Percentiles rank a stretch among this genome's conserved stretches.
These are phyloP conservation scores for Catharus ustulatus DNA, from an alignment of 2,797 vertebrate genomes.

Conservation along the genomic window DNA sequence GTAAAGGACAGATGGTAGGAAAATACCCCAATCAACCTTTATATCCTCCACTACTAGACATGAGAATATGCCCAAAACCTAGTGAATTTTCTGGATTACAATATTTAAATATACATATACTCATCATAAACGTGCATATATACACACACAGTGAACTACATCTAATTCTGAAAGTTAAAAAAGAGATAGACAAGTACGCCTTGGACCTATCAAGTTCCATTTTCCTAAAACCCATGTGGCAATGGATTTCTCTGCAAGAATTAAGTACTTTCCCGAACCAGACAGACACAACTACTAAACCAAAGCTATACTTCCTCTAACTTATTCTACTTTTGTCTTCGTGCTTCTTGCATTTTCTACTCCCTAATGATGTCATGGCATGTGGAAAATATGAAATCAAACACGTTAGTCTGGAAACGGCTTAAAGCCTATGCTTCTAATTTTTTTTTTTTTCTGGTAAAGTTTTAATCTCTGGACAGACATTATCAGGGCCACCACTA, in stretches of 20 bases:
- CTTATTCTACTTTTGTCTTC: neutral
- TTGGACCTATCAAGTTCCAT: neutral
- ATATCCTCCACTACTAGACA: neutral
- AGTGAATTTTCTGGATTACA: neutral
- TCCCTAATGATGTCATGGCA: neutral
- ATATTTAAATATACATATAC: neutral
- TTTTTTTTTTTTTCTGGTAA: neutral
- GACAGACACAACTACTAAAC: neutral
- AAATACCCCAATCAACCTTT: accelerated
- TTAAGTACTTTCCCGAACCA: neutral
- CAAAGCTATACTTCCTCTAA: neutral
- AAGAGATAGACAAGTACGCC: neutral
- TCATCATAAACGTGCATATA: neutral
- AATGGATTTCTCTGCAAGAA: neutral
- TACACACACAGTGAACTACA: accelerated
- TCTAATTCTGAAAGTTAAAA: neutral
- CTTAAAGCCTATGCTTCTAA: neutral
- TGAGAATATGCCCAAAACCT: neutral
- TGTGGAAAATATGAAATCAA: neutral
- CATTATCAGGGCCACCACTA: neutral
- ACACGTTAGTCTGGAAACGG: neutral
- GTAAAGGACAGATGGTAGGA: neutral
- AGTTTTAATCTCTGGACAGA: neutral
- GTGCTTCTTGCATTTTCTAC: neutral
- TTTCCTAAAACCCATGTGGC: neutral